Base-by-base conservation (phyloP, 2,797 vertebrate species). In the Lepilemur ruficaudatus region DNA sequence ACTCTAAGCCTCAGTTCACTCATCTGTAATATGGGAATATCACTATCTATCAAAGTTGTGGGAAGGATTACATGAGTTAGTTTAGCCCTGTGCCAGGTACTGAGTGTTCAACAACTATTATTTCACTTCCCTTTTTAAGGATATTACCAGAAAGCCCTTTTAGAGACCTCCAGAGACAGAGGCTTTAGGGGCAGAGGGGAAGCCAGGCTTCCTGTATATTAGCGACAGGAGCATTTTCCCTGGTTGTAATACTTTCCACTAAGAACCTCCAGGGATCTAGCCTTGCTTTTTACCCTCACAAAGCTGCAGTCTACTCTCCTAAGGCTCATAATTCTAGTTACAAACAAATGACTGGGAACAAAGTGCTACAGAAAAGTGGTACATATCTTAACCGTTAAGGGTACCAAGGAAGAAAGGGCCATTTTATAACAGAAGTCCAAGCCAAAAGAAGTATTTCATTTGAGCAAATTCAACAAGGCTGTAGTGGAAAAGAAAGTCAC, bases 311-410 rank as follows among this genome's bases (percentile, higher is more conserved):
- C 72, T 94, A 52, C 30, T 94, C 48, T 94, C 76, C 52, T 73
- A 89, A 84, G 61, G 82, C 79, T 93, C 82, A 5, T 96, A 94
- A 94, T 93, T 96, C 81, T 78, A 94, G 50, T 89, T 93, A 92
- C 7, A 94, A 65, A 38, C 69, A 87, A 97, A 41, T 69, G 32
- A 88, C 59, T 78, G 13, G 10, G 61, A 95, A 95, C 83, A 84
- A 95, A 97, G 72, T 73, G 55, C 72, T 82, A 91, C n/a, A 75
- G 80, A 67, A 89, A 89, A 94, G 75, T 30, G 25, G 46, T 67
- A 94, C 23, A 2, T 55, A 88, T 41, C 67, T 91, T 96, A 96
- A 95, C 43, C 38, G 32, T 10, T 78, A 69, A 89, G 57, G 15
- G 10, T 72, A 90, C 30, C 69, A 93, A 93, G 32, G 67, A 85